phyloP scores from a whole-genome alignment of 2,888 invertebrate species.

The Gandaritis pyraliata region DNA sequence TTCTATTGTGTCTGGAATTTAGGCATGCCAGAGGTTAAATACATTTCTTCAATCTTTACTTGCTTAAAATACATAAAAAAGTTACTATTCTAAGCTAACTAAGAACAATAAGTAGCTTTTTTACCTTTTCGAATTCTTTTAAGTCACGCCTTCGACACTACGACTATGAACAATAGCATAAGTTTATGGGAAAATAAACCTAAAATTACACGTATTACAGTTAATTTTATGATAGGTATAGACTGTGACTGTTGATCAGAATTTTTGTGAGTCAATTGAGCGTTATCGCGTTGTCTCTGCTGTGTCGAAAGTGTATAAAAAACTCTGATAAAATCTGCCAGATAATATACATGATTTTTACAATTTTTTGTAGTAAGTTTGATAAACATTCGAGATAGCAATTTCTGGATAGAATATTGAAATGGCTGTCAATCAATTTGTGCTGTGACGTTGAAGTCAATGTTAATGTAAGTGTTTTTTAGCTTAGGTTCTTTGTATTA shows the following conservation, averaged over 20 bases:
- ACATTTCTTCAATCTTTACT: constrained; percentile 5
- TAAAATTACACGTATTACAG: neutral
- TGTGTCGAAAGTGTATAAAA: neutral
- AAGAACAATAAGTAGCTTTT: neutral
- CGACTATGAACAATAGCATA: neutral
- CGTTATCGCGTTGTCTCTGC: neutral
- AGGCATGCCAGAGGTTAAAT: neutral
- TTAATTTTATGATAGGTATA: neutral
- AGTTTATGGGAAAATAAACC: neutral
- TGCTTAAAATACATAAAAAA: neutral
- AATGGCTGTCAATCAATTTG: constrained; percentile 61
- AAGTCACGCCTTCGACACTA: neutral
- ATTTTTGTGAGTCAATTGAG: neutral
- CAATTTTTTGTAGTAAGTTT: too few relatives aligned
- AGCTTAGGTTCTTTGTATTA: constrained; percentile 69
- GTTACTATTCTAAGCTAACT: neutral
- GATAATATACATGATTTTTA: neutral
- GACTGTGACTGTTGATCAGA: neutral
- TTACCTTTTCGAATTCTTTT: neutral
- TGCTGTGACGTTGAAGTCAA: constrained; percentile 83
- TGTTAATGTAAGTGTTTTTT: constrained; percentile 60
- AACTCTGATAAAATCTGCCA: neutral
- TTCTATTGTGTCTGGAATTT: too few relatives aligned
- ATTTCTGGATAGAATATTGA: constrained; percentile 47
- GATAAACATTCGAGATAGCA: constrained; percentile 4